Percentiles rank a stretch among this genome's conserved stretches.
These are phyloP conservation scores for Smittia sp. DNA, from an alignment of 2,888 invertebrate species.

Conservation along the genomic window DNA sequence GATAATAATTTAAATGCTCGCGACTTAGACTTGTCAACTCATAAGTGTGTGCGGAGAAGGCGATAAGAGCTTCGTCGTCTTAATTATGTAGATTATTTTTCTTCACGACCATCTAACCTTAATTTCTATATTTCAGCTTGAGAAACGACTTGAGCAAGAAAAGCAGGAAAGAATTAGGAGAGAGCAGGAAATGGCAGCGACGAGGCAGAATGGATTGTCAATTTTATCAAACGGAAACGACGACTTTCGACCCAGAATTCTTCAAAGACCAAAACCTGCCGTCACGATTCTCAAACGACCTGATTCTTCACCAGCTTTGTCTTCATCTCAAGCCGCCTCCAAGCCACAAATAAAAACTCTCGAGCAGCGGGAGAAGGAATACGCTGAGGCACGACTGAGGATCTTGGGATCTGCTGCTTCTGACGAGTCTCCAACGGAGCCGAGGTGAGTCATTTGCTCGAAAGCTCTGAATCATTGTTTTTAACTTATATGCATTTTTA, in stretches of 20 bases:
- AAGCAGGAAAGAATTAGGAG: not conserved
- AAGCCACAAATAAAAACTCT: conserved; percentile 77
- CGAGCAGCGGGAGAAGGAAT: conserved; percentile 89
- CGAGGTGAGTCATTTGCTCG: not conserved
- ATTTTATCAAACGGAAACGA: not conserved
- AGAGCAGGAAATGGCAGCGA: conserved; percentile 26
- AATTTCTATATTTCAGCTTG: not conserved
- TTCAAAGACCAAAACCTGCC: conserved; percentile 17
- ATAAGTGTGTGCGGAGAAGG: not conserved
- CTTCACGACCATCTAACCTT: not conserved
- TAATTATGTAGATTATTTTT: not conserved
- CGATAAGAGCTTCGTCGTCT: not conserved
- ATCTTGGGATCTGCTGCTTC: conserved; percentile 84
- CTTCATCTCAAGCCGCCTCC: conserved; percentile 44
- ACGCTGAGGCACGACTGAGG: conserved; percentile 85
- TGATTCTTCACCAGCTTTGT: not conserved
- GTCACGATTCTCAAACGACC: conserved; percentile 30
- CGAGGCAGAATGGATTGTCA: conserved; percentile 31
- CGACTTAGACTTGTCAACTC: too few species aligned
- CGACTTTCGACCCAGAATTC: conserved; percentile 26
- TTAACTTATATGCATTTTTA: not conserved
- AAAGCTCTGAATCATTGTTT: conserved; percentile 26
- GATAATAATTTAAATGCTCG: too few species aligned
- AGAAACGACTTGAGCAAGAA: conserved; percentile 25
- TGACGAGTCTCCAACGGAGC: conserved; percentile 42